These are phyloP conservation scores for Phalanger gymnotis DNA, from an alignment of 2,797 vertebrate genomes.

Conservation along the genomic window DNA sequence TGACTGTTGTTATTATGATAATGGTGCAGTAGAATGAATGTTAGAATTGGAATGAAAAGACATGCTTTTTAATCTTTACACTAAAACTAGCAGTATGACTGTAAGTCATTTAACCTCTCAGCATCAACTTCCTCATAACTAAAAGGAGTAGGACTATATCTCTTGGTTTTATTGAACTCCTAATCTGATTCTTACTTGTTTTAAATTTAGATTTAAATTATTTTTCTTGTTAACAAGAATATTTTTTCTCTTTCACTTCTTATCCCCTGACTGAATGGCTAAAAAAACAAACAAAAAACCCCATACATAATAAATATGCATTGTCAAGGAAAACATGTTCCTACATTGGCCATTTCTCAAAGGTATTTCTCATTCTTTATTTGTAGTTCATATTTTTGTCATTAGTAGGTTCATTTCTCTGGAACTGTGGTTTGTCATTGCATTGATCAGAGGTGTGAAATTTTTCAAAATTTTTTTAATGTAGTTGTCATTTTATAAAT, in stretches of 20 bases:
- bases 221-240: neutral
- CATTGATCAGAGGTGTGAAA: neutral
- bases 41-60: neutral
- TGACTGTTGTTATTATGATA: neutral
- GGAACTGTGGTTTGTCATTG: too few species aligned
- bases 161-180: neutral
- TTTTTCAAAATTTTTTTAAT: neutral
- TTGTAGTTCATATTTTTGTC: neutral
- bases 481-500: neutral
- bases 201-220: neutral
- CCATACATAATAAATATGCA: neutral
- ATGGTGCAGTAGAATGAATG: neutral
- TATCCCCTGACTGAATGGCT: neutral
- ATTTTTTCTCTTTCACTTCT: neutral
- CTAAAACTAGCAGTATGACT: neutral
- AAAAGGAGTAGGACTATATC: neutral
- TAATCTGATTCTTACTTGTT: neutral
- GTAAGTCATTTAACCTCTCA: neutral
- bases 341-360: neutral
- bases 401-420: neutral
- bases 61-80: neutral
- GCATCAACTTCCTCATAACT: neutral
- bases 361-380: neutral
- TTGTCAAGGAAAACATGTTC: neutral
- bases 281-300: neutral